Base-by-base conservation (phyloP, 2,888 invertebrate species). In the Schrankia costaestrigalis region DNA sequence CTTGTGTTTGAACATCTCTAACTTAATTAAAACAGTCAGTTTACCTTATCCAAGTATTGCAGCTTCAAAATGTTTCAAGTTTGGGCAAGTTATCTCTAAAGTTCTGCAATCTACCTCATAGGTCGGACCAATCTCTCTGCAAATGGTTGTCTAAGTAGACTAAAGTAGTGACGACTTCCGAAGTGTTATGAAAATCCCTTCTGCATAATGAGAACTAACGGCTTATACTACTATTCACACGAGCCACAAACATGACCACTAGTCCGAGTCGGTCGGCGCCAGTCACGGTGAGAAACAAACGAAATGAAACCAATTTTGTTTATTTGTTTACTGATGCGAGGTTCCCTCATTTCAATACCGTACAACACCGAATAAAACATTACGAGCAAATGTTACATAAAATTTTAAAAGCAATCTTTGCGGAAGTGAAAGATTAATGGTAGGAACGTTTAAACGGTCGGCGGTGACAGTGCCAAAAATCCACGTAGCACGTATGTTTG, bases 21-120 rank as follows among this genome's bases (percentile, higher is more conserved):
- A 82, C 72, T 77, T 82, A 82, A 84, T 82, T 81, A 82, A 76
- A 74, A 71, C 76, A 78, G 74, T 73, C 72, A 76, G 78, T 81
- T 77, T 80, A 85, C 79, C 78, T 83, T 81, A 82, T 83, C 80
- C 71, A 68, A 82, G 75, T 81, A 80, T 78, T 82, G 81, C 75
- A 79, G 76, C 74, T 74, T 81, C 83, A 84, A 83, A 85, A 83
- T 72, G 83, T 78, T 71, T 77, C 59, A 84, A 87, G 84, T 87
- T 86, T 71, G 54, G 71, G 67, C 69, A 73, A 84, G 83, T 81
- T 85, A 86, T 85, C 75, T 80, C 63, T 68, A 65, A 85, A 85
- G 79, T 86, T 86, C 64, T 49, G 72, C 79, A 78, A 84, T 85
- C 78, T 83, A 82, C 79, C 79, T 79, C 71, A 74, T 78, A 78